phyloP scores from a whole-genome alignment of 2,888 invertebrate genomes.

The Cataglyphis livida region DNA sequence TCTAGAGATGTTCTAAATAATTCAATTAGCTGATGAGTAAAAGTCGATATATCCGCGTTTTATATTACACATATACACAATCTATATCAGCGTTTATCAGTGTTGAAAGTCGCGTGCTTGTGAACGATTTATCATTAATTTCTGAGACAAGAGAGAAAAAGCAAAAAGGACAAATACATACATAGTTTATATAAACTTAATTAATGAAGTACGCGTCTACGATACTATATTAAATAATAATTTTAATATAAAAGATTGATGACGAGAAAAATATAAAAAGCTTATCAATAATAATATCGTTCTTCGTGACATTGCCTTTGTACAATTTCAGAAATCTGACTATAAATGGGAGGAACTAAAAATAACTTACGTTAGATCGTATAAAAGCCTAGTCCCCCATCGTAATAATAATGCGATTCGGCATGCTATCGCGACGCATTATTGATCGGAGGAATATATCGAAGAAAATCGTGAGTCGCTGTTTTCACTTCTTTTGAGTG shows the following conservation, averaged over 20 bases:
- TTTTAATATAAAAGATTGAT: constrained; percentile 24
- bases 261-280: not conserved
- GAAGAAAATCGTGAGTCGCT: constrained; percentile 17
- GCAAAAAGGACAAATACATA: constrained; percentile 32
- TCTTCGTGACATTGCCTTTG: not conserved
- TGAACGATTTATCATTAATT: constrained; percentile 59
- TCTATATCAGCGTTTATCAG: not conserved
- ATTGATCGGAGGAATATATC: not conserved
- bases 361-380: not conserved
- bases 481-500: constrained; percentile 4
- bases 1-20: constrained; percentile 7
- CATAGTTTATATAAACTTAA: constrained; percentile 18
- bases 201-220: constrained; percentile 23
- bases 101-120: constrained; percentile 61
- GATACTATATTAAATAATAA: constrained; percentile 16
- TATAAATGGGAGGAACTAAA: not conserved
- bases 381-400: not conserved
- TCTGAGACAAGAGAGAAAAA: constrained; percentile 24
- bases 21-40: constrained; percentile 11
- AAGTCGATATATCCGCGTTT: not conserved
- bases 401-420: constrained; percentile 1
- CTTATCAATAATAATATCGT: constrained; percentile 5
- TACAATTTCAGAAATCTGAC: not conserved
- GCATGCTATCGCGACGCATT: not conserved
- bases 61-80: not conserved